Evolutionary conservation across 2,113 vertebrate genomes (phyloP).

Genomic region (Arothron firmamentum): DNA sequence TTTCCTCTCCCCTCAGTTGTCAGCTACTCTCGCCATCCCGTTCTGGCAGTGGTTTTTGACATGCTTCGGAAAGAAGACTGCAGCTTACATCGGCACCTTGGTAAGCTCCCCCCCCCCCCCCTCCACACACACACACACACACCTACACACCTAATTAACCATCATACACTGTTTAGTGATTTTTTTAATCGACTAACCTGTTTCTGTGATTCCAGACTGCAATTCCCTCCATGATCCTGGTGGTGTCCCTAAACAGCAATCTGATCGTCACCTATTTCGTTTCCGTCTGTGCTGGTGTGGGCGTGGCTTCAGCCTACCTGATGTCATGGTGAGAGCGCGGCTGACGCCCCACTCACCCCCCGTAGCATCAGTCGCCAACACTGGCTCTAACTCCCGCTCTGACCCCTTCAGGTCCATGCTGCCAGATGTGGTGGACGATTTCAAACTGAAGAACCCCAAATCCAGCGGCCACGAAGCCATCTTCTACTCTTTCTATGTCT

Average conservation of each 20-base stretch:
- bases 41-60: conserved; percentile 98
- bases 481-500: conserved; percentile 98
- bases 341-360: not conserved
- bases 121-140: too few species aligned
- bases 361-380: not conserved
- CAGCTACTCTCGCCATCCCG: conserved; percentile 88
- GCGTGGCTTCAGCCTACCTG: conserved; percentile 90
- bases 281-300: conserved; percentile 84
- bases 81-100: conserved; percentile 85
- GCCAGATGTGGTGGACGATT: conserved; percentile 92
- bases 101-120: conserved; percentile 66
- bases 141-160: too few species aligned
- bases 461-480: conserved; percentile 87
- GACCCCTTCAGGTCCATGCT: conserved; percentile 88
- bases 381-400: not conserved
- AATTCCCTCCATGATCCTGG: conserved; percentile 86
- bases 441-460: conserved; percentile 85
- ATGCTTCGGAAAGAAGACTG: conserved; percentile 91
- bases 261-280: conserved; percentile 84
- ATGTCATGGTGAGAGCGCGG: conserved; percentile 84
- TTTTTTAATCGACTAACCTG: not conserved
- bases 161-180: too few species aligned
- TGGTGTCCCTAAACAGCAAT: conserved; percentile 81
- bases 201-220: conserved; percentile 75
- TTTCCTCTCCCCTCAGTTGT: conserved; percentile 73